These are phyloP conservation scores for Porites lobata DNA, from an alignment of 92 coral and sea anemone species.

Conservation along the genomic window DNA sequence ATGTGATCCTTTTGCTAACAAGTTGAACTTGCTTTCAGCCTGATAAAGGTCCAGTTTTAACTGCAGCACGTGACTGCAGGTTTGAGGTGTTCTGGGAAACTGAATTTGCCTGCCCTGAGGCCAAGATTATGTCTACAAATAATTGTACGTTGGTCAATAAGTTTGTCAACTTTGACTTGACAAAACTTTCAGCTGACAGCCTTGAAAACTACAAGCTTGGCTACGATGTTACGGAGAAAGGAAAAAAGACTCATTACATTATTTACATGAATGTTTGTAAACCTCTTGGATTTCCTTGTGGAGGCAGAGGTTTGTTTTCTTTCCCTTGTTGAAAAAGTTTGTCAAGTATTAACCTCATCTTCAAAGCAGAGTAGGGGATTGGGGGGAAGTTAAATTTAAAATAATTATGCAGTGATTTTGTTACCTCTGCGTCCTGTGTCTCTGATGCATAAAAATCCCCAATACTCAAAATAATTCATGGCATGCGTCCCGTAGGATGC, in stretches of 20 bases:
- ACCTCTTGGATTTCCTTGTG: constrained; percentile 71
- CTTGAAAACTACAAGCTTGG: constrained; percentile 67
- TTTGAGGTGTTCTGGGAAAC: constrained; percentile 95
- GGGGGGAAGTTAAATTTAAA: too few species aligned
- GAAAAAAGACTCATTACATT: constrained; percentile 35
- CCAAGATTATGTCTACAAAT: constrained; percentile 54
- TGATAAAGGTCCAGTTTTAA: constrained; percentile 87
- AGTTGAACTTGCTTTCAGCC: constrained; percentile 53
- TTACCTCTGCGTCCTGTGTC: too few species aligned
- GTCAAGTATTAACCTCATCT: too few species aligned
- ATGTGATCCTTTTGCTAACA: neutral
- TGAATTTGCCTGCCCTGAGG: constrained; percentile 88
- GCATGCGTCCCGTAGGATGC: too few species aligned
- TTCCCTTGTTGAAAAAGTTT: neutral
- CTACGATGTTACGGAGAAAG: neutral
- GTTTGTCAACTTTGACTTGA: constrained; percentile 88
- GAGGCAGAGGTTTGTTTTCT: constrained; percentile 64
- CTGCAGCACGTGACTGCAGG: constrained; percentile 61
- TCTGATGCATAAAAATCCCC: too few species aligned
- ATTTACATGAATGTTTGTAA: constrained; percentile 89
- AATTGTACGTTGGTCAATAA: constrained; percentile 79
- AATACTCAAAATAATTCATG: too few species aligned
- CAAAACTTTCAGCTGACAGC: constrained; percentile 62
- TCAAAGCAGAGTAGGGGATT: too few species aligned
- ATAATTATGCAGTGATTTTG: too few species aligned